Evolutionary conservation across 2,113 vertebrate species (phyloP).

Genomic region (Sturnira hondurensis): DNA sequence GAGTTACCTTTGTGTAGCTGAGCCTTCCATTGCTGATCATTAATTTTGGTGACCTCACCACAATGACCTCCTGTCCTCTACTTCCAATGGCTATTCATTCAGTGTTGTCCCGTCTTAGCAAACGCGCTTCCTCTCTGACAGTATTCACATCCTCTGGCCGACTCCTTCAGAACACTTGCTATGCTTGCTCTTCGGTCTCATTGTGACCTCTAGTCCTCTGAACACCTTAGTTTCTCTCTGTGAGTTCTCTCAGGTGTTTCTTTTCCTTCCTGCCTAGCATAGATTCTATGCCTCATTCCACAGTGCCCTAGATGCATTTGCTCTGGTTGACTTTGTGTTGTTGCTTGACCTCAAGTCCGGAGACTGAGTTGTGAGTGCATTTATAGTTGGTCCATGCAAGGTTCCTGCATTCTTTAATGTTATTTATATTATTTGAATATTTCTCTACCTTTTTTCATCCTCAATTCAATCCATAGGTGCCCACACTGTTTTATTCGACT

Average conservation of each 20-base stretch:
- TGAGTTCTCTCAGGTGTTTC: neutral
- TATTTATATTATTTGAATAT: neutral
- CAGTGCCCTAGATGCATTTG: neutral
- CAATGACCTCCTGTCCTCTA: fast-evolving
- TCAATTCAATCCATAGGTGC: neutral
- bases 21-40: neutral
- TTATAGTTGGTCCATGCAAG: neutral
- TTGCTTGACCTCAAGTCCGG: neutral
- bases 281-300: neutral
- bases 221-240: neutral
- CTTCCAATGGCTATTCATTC: neutral
- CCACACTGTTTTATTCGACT: fast-evolving
- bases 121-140: neutral
- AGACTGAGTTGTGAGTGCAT: neutral
- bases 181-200: neutral
- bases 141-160: neutral
- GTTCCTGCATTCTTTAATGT: neutral
- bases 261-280: neutral
- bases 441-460: neutral
- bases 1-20: neutral
- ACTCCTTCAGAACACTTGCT: neutral
- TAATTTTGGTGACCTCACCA: neutral
- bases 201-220: neutral
- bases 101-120: neutral
- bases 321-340: neutral